Evolutionary conservation across 2,797 vertebrate genomes (phyloP), one percentile per base, ranked within the genome.

Genomic region (Glyptemys insculpta): DNA sequence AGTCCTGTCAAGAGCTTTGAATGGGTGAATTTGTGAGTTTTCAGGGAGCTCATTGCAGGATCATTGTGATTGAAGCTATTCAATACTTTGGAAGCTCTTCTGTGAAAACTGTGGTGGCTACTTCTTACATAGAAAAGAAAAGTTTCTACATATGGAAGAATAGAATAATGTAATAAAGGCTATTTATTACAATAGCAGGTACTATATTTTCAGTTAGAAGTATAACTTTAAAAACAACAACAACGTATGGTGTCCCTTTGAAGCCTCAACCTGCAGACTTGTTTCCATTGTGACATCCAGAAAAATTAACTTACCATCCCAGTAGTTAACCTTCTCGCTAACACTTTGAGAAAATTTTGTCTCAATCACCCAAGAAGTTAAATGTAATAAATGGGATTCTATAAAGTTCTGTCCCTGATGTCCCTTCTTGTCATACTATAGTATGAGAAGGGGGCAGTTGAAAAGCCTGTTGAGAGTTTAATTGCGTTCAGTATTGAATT

Each of bases 371-470:
- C 12, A 59, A 49, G 76, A 4, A 78, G 19, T 2, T 54, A 83
- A 56, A 0, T 1, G 14, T 79, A 18, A 6, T 12, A 31, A 68
- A 68, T 37, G 57, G 44, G 27, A 41, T 78, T 76, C 47, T 79
- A 41, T 12, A 0, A 49, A 10, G n/a, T 41, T 81, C 2, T 7
- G 11, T 37, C 7, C 37, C 18, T 56, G 88, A 47, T 54, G 44
- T 37, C n/a, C 29, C 10, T n/a, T 16, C 31, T 18, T 68, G 65
- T n/a, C 18, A 74, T 15, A 2, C 29, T 0, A 0, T 34, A 29
- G 47, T n/a, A 50, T 76, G 50, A 47, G 47, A 54, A 86, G 88
- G 31, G 65, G 25, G 37, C 16, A 74, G 85, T 37, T n/a, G n/a
- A 62, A 56, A 65, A 79, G 54, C 52, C 37, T 34, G 74, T 85